These are phyloP conservation scores for Apostichopus californicus DNA, from an alignment of 35 echinoderm and acorn worm genomes.

Conservation along the genomic window DNA sequence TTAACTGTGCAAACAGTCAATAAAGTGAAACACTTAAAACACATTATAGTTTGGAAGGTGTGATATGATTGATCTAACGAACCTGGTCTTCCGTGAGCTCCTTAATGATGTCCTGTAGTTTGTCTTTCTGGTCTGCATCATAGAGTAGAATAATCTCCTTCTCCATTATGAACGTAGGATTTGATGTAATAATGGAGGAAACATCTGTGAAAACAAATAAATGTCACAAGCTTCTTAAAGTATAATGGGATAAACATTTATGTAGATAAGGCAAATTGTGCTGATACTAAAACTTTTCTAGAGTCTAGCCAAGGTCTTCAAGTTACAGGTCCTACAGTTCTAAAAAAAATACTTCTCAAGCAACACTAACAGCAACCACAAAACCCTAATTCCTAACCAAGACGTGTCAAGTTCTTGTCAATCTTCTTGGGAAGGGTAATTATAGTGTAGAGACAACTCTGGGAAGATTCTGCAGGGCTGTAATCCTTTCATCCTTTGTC, in stretches of 20 bases:
- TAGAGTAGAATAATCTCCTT: conserved; percentile 20
- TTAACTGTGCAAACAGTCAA: too few species aligned
- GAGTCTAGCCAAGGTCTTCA: background rate
- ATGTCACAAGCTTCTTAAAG: background rate
- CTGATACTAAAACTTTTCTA: background rate
- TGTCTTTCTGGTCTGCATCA: conserved; percentile 2
- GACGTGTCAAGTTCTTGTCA: too few species aligned
- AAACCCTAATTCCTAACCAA: too few species aligned
- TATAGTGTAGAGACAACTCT: too few species aligned
- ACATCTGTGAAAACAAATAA: background rate
- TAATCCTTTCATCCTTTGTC: too few species aligned
- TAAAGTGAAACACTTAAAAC: too few species aligned
- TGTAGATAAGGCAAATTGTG: background rate
- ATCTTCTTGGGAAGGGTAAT: too few species aligned
- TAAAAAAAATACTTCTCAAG: too few species aligned
- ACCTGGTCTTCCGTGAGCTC: conserved; percentile 27
- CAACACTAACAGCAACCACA: too few species aligned
- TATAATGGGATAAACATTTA: background rate
- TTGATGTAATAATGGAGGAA: background rate
- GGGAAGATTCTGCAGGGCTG: too few species aligned
- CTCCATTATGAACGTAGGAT: conserved; percentile 12
- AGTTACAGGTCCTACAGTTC: background rate
- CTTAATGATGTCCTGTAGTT: conserved; percentile 2
- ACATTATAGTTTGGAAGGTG: too few species aligned
- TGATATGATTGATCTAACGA: too few species aligned